Evolutionary conservation across 92 coral and sea anemone species (phyloP).

Genomic region (Umimayanthus kanabou): DNA sequence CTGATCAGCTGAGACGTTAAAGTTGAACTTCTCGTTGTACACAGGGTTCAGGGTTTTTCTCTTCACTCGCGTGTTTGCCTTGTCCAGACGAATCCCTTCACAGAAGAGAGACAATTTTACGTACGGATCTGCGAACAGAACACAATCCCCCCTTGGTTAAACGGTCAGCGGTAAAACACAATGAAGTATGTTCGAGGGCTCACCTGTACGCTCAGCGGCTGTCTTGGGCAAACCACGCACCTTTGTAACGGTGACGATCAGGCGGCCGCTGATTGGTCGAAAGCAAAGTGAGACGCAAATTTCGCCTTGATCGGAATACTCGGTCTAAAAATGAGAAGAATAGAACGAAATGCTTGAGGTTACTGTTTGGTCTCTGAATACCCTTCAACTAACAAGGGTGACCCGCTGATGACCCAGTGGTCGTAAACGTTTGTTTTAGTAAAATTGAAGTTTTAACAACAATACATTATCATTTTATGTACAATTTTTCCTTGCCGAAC

Average conservation of each 20-base stretch:
- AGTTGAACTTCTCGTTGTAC: slow-evolving; percentile 96
- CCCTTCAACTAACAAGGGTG: neutral
- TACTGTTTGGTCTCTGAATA: neutral
- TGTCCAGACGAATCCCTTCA: slow-evolving; percentile 84
- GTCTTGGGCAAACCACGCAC: slow-evolving; percentile 80
- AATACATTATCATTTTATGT: no score
- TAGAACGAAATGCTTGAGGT: neutral
- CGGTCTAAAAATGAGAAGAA: slow-evolving; percentile 53
- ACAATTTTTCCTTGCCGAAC: no score
- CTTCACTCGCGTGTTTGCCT: slow-evolving; percentile 95
- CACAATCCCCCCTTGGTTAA: no score
- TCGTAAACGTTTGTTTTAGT: no score
- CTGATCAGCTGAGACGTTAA: slow-evolving; percentile 92
- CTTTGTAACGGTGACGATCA: slow-evolving; percentile 87
- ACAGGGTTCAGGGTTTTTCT: slow-evolving; percentile 86
- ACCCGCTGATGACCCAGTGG: no score
- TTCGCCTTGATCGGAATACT: slow-evolving; percentile 72
- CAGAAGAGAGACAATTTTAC: slow-evolving; percentile 92
- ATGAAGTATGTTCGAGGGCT: slow-evolving; percentile 9
- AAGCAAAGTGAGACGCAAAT: slow-evolving; percentile 91
- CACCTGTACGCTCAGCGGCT: slow-evolving; percentile 84
- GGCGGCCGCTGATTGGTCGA: slow-evolving; percentile 99
- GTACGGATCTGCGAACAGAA: slow-evolving; percentile 72
- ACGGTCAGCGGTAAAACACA: neutral
- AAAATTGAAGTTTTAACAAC: no score